phyloP scores from a whole-genome alignment of 2,797 vertebrate genomes.

The Propithecus deckenii region DNA sequence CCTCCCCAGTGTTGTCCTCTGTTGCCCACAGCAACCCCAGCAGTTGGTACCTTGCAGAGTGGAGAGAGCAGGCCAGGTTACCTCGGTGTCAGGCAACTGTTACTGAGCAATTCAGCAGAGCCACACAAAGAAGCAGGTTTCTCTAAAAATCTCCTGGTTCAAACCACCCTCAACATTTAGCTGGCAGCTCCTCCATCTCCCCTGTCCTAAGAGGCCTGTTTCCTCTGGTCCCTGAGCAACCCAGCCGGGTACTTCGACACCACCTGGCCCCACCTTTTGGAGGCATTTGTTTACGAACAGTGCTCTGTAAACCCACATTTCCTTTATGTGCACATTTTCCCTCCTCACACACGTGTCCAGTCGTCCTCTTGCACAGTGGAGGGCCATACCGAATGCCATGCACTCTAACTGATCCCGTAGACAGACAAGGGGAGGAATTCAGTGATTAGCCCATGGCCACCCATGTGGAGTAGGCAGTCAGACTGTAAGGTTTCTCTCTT shows the following conservation, averaged over 20 bases:
- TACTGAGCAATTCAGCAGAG: background rate
- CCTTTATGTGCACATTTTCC: background rate
- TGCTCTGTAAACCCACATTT: background rate
- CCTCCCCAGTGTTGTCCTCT: background rate
- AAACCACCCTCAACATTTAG: background rate
- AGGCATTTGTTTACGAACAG: conserved; percentile 50
- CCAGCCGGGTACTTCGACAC: background rate
- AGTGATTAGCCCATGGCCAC: background rate
- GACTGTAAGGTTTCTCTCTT: background rate
- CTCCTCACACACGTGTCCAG: background rate
- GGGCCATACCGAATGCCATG: background rate
- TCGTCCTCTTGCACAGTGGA: background rate
- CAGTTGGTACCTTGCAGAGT: conserved; percentile 24
- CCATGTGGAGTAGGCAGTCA: background rate
- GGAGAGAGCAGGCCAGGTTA: conserved; percentile 35
- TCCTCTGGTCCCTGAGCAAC: background rate
- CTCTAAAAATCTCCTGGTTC: background rate
- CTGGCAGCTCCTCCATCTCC: background rate
- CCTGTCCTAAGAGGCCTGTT: background rate
- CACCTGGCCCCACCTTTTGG: background rate
- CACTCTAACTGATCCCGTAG: background rate
- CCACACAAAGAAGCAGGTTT: conserved; percentile 53
- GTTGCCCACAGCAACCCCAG: conserved; percentile 70
- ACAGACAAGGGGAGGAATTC: background rate
- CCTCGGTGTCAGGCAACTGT: conserved; percentile 19